phyloP scores from a whole-genome alignment of 2,797 vertebrate species.

The Acanthurus leucopareius region DNA sequence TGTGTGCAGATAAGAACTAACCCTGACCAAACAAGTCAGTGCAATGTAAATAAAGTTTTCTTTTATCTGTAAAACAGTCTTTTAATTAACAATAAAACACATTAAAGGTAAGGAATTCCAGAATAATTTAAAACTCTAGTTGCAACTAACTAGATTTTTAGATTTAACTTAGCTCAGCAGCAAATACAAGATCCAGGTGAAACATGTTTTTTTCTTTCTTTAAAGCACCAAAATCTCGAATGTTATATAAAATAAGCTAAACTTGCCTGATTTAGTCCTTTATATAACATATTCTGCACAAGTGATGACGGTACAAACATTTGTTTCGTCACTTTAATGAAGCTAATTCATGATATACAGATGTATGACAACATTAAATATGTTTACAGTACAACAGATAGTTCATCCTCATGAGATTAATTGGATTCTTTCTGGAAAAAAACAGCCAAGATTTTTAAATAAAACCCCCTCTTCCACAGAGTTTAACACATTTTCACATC shows the following conservation, averaged over 20 bases:
- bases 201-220: background rate
- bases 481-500: slow-evolving; percentile 9
- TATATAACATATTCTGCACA: background rate
- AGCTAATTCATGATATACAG: slow-evolving; percentile 71
- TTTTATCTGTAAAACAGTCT: too few relatives aligned
- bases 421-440: slow-evolving; percentile 55
- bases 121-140: too few relatives aligned
- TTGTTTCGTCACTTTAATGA: slow-evolving; percentile 52
- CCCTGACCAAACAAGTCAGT: too few relatives aligned
- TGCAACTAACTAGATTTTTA: too few relatives aligned
- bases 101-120: too few relatives aligned
- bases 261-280: background rate
- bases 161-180: background rate
- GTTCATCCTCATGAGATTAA: slow-evolving; percentile 32
- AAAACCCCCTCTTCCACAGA: background rate
- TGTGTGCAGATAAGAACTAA: too few relatives aligned
- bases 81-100: too few relatives aligned
- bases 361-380: slow-evolving; percentile 68
- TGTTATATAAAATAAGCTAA: background rate
- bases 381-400: slow-evolving; percentile 71
- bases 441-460: slow-evolving; percentile 54
- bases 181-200: background rate
- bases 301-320: slow-evolving; percentile 12
- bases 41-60: too few relatives aligned
- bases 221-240: background rate